Conservation (phyloP, 2,797 vertebrate genomes). For the Acomys russatus region DNA sequence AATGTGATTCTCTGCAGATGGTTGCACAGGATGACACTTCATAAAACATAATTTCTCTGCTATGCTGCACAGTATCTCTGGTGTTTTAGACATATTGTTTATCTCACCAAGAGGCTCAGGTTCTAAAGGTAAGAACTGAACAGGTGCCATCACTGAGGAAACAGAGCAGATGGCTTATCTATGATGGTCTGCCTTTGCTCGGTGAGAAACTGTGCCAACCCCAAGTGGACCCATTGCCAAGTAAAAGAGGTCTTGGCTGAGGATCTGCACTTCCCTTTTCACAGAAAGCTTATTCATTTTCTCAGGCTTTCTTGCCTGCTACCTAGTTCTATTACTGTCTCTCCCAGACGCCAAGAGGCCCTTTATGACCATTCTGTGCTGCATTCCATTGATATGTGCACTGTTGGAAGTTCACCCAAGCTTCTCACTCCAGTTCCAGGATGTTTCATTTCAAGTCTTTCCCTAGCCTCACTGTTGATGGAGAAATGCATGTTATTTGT, state of each 20-base stretch:
- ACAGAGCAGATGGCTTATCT: constrained; percentile 76
- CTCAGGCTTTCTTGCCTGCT: constrained; percentile 4
- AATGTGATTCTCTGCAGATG: constrained; percentile 40
- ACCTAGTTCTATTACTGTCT: neutral
- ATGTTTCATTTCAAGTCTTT: constrained; percentile 5
- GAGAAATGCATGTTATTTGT: neutral
- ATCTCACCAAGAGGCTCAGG: constrained; percentile 65
- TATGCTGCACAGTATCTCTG: constrained; percentile 66
- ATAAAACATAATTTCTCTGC: constrained; percentile 49
- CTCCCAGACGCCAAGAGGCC: neutral
- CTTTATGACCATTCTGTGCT: neutral
- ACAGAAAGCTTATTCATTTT: constrained; percentile 39
- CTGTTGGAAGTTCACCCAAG: neutral
- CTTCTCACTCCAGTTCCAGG: neutral
- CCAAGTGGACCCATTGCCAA: constrained; percentile 61
- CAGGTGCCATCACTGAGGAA: constrained; percentile 65
- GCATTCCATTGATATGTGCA: neutral
- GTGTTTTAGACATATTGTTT: constrained; percentile 76
- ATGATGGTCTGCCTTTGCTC: constrained; percentile 55
- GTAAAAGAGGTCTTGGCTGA: constrained; percentile 65
- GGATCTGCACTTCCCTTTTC: constrained; percentile 5
- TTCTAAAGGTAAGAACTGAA: constrained; percentile 81
- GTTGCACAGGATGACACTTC: constrained; percentile 22
- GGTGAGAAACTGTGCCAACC: neutral
- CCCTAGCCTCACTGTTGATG: neutral